These are phyloP conservation scores for Cylloceria caligata DNA, from an alignment of 2,888 invertebrate species.

Conservation along the genomic window DNA sequence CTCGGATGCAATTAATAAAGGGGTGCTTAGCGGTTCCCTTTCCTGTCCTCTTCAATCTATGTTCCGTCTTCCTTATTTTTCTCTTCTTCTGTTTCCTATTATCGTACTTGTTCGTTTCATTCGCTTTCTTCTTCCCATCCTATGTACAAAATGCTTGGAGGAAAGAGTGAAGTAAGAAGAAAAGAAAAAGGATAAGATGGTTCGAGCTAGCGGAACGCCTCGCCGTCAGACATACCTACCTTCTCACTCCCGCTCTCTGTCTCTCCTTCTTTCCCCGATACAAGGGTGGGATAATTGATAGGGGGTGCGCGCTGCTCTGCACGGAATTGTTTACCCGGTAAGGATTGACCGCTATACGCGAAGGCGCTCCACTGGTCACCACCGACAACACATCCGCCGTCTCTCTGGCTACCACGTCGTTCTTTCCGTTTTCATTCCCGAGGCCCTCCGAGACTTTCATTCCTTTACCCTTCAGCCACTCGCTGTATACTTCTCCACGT, in stretches of 20 bases:
- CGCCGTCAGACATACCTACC: constrained; percentile 49
- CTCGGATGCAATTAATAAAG: constrained; percentile 79
- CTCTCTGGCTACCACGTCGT: constrained; percentile 50
- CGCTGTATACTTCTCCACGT: constrained; percentile 22
- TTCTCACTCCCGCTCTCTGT: not conserved
- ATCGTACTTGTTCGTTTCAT: constrained; percentile 35
- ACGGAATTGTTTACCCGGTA: constrained; percentile 78
- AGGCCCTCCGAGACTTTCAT: constrained; percentile 39
- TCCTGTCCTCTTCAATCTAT: constrained; percentile 45
- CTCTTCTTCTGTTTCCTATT: constrained; percentile 29
- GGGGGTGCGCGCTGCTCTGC: constrained; percentile 68
- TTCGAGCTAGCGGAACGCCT: constrained; percentile 57
- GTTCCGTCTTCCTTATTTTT: constrained; percentile 41
- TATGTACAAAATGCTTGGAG: constrained; percentile 50
- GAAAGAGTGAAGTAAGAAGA: constrained; percentile 16
- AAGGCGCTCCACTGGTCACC: constrained; percentile 71
- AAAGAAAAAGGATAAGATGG: constrained; percentile 43
- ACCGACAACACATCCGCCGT: constrained; percentile 48
- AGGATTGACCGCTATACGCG: constrained; percentile 77
- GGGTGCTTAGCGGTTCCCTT: constrained; percentile 61
- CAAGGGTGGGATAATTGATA: constrained; percentile 78
- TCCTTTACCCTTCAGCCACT: constrained; percentile 34
- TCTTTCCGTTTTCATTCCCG: constrained; percentile 65
- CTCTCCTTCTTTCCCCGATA: constrained; percentile 34
- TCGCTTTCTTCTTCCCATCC: constrained; percentile 45